Evolutionary conservation across 2,113 vertebrate species (phyloP), one percentile per base, ranked within the genome.

Genomic region (Leucopternis melanops): DNA sequence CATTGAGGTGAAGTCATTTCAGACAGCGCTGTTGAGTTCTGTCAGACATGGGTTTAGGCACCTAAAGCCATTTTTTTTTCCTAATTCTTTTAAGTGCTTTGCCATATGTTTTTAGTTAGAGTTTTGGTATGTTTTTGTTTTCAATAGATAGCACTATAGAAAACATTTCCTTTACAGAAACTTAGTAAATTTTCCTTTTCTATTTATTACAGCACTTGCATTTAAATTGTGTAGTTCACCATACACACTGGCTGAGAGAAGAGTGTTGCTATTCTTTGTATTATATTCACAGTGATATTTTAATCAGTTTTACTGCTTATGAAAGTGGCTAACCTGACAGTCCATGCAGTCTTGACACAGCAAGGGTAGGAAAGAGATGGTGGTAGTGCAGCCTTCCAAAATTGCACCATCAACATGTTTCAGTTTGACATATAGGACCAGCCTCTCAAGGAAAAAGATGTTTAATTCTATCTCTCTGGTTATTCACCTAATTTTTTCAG

Each of bases 1-100:
- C 1, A 0, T 0, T 47, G 12, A 54, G 18, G 6, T 57, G 12
- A 88, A 73, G 14, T 31, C 0, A 38, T 58, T 86, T 79, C 23
- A 80, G 19, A 32, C 8, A 67, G 14, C 5, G 22, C 21, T 23
- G 8, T 8, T 27, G 25, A 54, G 16, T 26, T 82, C 29, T 47
- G 5, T 16, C 62, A 86, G 38, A 44, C 6, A 5, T 29, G 4
- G 19, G 14, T 52, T 82, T 49, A 88, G 20, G 8, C 8, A 54
- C 5, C 2, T 62, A 70, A 93, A 83, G 3, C 4, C 10, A 13
- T 40, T 59, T 70, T 57, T 47, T 66, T 52, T 66, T 73, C 2
- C 17, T 75, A 78, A 61, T 40, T 13, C 2, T 40, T 84, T 85
- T 40, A 47, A 54, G 18, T 38, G 11, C 6, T 78, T 88, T 36